Base-by-base conservation (phyloP, 1,140 invertebrate species). In the Linepithema humile region DNA sequence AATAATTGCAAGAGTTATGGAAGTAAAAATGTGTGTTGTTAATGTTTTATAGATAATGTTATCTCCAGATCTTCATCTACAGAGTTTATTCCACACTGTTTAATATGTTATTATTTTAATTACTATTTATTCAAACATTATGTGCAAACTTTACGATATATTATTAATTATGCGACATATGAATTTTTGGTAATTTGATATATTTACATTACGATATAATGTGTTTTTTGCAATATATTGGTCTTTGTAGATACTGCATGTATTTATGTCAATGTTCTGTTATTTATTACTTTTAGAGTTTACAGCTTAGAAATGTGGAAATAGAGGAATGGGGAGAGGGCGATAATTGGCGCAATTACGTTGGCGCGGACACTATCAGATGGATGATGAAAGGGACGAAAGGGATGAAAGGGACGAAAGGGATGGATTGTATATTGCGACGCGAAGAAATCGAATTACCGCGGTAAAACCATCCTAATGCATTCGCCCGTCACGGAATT, bases 381-480 rank as follows among this genome's bases (percentile, higher is more conserved):
- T 70, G 50, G 75, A 80, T 80, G 75, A 80, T 80, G 75, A 80
- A 80, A 80, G 75, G 75, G 75, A 69, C 60, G 72, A 53, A 65
- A 87, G 53, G 77, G 85, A 74, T 78, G 75, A 80, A 87, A 57
- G 67, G 82, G 85, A 57, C 75, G 82, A 80, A 84, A 80, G 86
- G 86, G 70, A 84, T 78, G 65, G 86, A 88, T 87, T 83, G 59
- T 69, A 75, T 80, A 80, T 80, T 75, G 57, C 77, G 85, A 87
- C 83, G 62, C 85, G 85, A 88, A 84, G 86, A 87, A 87, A 88
- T 88, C 83, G 74, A 88, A 86, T 88, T 88, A 88, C 73, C 85
- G 67, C 15, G 48, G 86, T 87, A 88, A 88, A 88, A 88, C 74
- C 86, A 57, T 50, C 67, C 73, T 85, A 85, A 85, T 87, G 86